A percentile compares a stretch with the other conserved stretches of the same genome.
Conservation (phyloP, 2,113 vertebrate species). For the Syngnathus typhle region DNA sequence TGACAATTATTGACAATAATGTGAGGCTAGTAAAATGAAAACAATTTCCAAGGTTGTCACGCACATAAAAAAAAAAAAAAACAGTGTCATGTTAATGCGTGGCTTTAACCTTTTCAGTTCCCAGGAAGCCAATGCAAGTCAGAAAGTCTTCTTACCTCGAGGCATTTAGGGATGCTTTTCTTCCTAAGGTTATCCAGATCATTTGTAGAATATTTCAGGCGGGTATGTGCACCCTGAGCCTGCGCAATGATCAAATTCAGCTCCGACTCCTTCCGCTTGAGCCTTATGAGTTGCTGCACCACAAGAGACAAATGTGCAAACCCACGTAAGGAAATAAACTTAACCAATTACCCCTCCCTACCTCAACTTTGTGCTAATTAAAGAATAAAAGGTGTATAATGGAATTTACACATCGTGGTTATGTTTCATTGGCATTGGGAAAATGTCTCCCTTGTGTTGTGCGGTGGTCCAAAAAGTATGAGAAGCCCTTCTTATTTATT, state of each 20-base stretch:
- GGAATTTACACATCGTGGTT: too few species aligned
- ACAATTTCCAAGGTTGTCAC: not conserved
- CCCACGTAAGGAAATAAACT: too few species aligned
- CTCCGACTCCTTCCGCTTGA: constrained; percentile 80
- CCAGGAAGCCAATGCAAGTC: not conserved
- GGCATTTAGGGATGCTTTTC: constrained; percentile 72
- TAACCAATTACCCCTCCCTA: too few species aligned
- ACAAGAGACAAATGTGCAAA: not conserved
- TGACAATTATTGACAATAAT: not conserved
- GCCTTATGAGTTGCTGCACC: constrained; percentile 77
- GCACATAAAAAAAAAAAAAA: not conserved
- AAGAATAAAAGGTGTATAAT: too few species aligned
- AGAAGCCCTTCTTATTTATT: too few species aligned
- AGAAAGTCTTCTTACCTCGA: constrained; percentile 60
- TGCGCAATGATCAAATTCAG: constrained; percentile 79
- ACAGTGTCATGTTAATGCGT: not conserved
- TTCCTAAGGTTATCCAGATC: constrained; percentile 80
- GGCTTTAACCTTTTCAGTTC: not conserved
- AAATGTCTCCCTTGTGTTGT: not conserved
- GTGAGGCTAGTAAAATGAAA: not conserved
- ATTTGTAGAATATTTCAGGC: constrained; percentile 83
- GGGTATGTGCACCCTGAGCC: constrained; percentile 76
- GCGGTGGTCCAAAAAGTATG: too few species aligned
- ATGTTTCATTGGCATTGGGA: not conserved
- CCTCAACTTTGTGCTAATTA: too few species aligned